Percentiles rank a stretch among this genome's conserved stretches.
phyloP scores from a whole-genome alignment of 2,113 vertebrate genomes.

The Phylloscopus trochiloides region DNA sequence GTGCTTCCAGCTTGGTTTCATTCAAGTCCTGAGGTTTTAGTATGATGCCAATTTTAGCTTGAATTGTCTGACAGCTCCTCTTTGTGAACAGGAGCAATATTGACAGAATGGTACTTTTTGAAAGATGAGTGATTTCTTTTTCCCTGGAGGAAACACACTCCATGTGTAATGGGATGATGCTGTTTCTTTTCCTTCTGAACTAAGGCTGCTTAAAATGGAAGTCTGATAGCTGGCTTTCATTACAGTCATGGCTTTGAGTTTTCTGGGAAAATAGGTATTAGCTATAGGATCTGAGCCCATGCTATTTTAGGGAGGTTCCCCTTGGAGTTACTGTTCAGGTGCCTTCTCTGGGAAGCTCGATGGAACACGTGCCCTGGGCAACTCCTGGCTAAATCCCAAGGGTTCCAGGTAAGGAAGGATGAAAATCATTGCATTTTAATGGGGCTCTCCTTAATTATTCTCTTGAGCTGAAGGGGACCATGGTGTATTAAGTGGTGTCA shows the following conservation, averaged over 20 bases:
- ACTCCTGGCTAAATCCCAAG: neutral
- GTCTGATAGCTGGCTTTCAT: conserved; percentile 2
- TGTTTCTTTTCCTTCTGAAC: conserved; percentile 5
- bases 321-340: neutral
- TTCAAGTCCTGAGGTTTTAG: neutral
- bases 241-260: neutral
- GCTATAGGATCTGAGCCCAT: neutral
- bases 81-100: conserved; percentile 46
- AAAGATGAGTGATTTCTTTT: neutral
- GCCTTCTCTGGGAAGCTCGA: neutral
- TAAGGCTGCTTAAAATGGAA: neutral
- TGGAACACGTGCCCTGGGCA: neutral
- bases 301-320: neutral
- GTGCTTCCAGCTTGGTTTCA: neutral
- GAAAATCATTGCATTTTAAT: neutral
- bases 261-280: neutral
- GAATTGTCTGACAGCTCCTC: conserved; percentile 27
- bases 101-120: conserved; percentile 6
- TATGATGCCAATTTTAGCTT: neutral
- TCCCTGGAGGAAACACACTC: neutral
- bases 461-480: neutral
- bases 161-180: neutral
- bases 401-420: neutral
- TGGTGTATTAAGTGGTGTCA: neutral
- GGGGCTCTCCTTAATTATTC: neutral